These are phyloP conservation scores for Prenolepis imparis DNA, from an alignment of 2,888 invertebrate species.

Conservation along the genomic window DNA sequence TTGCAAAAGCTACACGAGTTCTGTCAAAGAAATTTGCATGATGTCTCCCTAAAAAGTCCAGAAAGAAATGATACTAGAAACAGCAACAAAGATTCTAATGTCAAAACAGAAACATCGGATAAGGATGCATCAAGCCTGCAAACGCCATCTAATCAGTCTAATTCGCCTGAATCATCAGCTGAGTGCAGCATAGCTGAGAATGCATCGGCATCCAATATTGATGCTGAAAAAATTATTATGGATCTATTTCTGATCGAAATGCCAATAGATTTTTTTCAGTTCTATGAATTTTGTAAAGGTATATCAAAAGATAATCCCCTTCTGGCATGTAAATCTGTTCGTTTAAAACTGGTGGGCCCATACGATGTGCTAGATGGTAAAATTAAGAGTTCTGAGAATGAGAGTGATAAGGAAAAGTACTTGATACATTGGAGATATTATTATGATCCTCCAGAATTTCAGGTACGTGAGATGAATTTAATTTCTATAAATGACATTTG, in stretches of 20 bases:
- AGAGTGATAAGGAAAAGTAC: constrained; percentile 89
- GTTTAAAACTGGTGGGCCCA: constrained; percentile 93
- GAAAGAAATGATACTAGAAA: not conserved
- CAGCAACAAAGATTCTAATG: constrained; percentile 3
- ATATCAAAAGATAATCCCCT: constrained; percentile 88
- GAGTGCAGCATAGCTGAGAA: not conserved
- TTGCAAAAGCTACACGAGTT: constrained; percentile 15
- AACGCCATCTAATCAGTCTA: not conserved
- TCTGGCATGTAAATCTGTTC: constrained; percentile 89
- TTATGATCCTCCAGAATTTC: constrained; percentile 98
- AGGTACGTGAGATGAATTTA: constrained; percentile 87
- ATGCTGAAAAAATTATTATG: constrained; percentile 87
- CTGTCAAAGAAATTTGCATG: constrained; percentile 39
- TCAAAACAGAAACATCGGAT: not conserved
- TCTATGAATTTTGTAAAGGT: constrained; percentile 92
- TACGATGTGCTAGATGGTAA: constrained; percentile 93
- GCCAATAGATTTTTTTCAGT: constrained; percentile 95
- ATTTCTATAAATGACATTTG: not conserved
- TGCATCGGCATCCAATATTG: not conserved
- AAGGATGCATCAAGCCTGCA: not conserved
- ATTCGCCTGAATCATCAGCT: not conserved
- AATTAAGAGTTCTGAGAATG: constrained; percentile 87
- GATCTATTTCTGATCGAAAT: constrained; percentile 93
- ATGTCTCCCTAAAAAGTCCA: constrained; percentile 64
- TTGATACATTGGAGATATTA: constrained; percentile 96